Base-by-base conservation (phyloP, 1,140 invertebrate species). In the Ooceraea biroi region DNA sequence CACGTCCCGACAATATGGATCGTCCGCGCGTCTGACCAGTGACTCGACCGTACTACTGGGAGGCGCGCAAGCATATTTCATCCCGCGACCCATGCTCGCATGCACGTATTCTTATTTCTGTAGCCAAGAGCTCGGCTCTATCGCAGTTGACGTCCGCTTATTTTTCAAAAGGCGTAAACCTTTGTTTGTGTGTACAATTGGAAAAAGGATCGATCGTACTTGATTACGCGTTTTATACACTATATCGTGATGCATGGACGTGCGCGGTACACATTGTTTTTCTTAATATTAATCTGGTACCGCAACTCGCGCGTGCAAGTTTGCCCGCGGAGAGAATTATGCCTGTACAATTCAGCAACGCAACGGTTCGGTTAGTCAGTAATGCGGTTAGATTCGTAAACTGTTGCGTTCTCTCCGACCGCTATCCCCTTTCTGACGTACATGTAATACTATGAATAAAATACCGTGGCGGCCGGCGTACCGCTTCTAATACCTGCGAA, bases 211-310 rank as follows among this genome's bases (percentile, higher is more conserved):
- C 36, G 36, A 36, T 36, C 36, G 36, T 7, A 36, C 7, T 7
- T 7, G 36, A 36, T 36, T 7, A 36, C 7, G n/a, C n/a, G n/a
- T 36, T 36, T 36, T 36, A 36, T 36, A 36, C 7, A 7, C 36
- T n/a, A n/a, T n/a, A n/a, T n/a, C n/a, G n/a, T n/a, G n/a, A n/a
- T n/a, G n/a, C n/a, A n/a, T n/a, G n/a, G n/a, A n/a, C 36, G 36
- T 36, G 36, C 36, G 36, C 7, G 36, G 36, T 7, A 36, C 36
- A 30, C n/a, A 41, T 61, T 71, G 85, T 86, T 85, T 86, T 86
- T 86, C 83, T 71, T 71, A 65, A 78, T 69, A 86, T 85, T 85
- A 86, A 86, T 86, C 74, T 71, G 44, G 27, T 58, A 17, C 22
- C 22, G 61, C 76, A 46, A 55, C 17, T 25, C n/a, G 14, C 44